These are phyloP conservation scores for Muscina levida DNA, from an alignment of 2,888 invertebrate genomes.

Conservation along the genomic window DNA sequence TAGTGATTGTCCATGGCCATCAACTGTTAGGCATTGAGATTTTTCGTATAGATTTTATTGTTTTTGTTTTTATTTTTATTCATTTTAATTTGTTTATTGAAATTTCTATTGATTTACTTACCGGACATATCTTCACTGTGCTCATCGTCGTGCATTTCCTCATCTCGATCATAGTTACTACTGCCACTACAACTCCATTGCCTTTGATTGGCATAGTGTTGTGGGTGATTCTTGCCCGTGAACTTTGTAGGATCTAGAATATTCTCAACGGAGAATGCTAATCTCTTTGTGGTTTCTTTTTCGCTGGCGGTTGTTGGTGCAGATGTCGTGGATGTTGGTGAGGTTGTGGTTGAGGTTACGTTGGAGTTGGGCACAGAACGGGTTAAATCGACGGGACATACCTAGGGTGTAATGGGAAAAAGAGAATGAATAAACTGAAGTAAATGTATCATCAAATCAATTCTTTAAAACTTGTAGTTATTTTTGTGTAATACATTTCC, in stretches of 20 bases:
- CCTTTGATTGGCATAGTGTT: conserved; percentile 72
- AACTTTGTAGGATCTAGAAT: conserved; percentile 95
- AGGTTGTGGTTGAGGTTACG: conserved; percentile 50
- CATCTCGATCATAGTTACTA: conserved; percentile 79
- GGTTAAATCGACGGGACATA: conserved; percentile 79
- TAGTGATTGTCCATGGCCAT: background rate
- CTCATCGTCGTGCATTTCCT: conserved; percentile 79
- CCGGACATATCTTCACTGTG: conserved; percentile 81
- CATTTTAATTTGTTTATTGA: too few relatives aligned
- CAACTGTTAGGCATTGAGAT: too few relatives aligned
- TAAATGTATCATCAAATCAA: too few relatives aligned
- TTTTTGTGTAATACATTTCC: too few relatives aligned
- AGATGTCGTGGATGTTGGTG: conserved; percentile 69
- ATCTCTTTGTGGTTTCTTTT: conserved; percentile 80
- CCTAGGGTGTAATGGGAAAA: conserved; percentile 68
- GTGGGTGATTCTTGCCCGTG: conserved; percentile 83
- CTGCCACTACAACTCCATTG: conserved; percentile 80
- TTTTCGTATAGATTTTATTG: background rate
- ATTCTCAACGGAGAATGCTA: conserved; percentile 94
- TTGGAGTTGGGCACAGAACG: conserved; percentile 75
- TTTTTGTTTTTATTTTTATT: too few relatives aligned
- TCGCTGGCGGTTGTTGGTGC: conserved; percentile 76
- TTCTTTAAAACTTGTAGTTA: too few relatives aligned
- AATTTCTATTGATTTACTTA: conserved; percentile 79
- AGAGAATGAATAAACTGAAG: background rate